Percentiles rank a stretch among this genome's conserved stretches.
phyloP scores from a whole-genome alignment of 2,113 vertebrate genomes.

The Nicator chloris region DNA sequence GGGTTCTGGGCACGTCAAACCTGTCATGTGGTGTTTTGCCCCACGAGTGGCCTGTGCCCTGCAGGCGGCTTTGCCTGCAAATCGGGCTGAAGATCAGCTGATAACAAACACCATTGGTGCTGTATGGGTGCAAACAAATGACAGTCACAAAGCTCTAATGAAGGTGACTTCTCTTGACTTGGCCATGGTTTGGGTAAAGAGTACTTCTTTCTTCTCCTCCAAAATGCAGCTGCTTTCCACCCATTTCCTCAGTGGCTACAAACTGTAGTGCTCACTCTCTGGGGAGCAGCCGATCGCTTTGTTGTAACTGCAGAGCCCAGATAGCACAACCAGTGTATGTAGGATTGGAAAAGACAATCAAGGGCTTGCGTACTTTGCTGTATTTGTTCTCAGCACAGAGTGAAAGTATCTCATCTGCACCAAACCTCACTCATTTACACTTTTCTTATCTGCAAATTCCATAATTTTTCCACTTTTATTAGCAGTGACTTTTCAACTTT shows the following conservation, averaged over 20 bases:
- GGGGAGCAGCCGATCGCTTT: neutral
- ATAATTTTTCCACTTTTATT: neutral
- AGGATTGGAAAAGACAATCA: neutral
- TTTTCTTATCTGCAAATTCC: neutral
- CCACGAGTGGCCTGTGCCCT: rapidly evolving
- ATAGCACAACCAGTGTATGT: rapidly evolving
- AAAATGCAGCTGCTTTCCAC: neutral
- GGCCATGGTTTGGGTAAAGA: rapidly evolving
- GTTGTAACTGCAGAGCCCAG: neutral
- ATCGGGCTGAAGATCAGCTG: neutral
- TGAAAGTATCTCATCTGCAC: neutral
- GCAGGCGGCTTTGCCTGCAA: neutral
- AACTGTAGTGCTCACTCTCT: rapidly evolving
- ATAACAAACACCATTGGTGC: rapidly evolving
- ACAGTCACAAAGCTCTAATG: neutral
- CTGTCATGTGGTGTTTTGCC: neutral
- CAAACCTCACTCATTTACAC: neutral
- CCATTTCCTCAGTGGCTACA: neutral
- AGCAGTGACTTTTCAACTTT: neutral
- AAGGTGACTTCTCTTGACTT: neutral
- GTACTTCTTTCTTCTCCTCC: neutral
- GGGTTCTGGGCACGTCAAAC: rapidly evolving
- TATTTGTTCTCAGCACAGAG: neutral
- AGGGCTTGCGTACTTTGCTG: rapidly evolving
- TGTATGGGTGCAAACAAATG: neutral